phyloP scores from a whole-genome alignment of 2,888 invertebrate genomes.

The Noctua pronuba region DNA sequence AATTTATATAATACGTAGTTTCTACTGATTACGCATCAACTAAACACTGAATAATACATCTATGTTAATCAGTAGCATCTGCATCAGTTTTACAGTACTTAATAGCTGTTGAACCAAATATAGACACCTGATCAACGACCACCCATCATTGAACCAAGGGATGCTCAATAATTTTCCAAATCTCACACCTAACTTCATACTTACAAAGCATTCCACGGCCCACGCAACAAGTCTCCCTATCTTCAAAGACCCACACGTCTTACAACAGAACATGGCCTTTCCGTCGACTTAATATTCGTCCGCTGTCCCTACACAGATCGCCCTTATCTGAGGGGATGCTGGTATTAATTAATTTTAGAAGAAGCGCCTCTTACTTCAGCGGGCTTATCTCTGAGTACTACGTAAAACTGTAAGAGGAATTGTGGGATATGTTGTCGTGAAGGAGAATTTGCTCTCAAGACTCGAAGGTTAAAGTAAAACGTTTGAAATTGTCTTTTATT shows the following conservation, averaged over 20 bases:
- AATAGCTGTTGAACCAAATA: neutral
- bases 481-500: neutral
- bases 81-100: neutral
- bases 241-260: constrained; percentile 31
- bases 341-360: constrained; percentile 62
- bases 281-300: constrained; percentile 61
- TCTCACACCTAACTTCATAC: neutral
- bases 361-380: constrained; percentile 50
- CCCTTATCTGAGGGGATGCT: constrained; percentile 52
- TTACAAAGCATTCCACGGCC: neutral
- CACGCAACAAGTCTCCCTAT: constrained; percentile 42
- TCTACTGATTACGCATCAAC: neutral
- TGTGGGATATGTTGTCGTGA: constrained; percentile 5
- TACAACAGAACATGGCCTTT: constrained; percentile 13
- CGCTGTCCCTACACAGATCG: constrained; percentile 33
- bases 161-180: neutral
- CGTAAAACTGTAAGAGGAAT: constrained; percentile 38
- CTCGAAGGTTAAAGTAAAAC: neutral
- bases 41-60: neutral
- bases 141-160: neutral
- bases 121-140: neutral
- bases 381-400: constrained; percentile 41
- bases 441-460: constrained; percentile 7
- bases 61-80: neutral
- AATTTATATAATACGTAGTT: neutral